Base-by-base conservation (phyloP, 2,113 vertebrate genomes). In the Onychostruthus taczanowskii region DNA sequence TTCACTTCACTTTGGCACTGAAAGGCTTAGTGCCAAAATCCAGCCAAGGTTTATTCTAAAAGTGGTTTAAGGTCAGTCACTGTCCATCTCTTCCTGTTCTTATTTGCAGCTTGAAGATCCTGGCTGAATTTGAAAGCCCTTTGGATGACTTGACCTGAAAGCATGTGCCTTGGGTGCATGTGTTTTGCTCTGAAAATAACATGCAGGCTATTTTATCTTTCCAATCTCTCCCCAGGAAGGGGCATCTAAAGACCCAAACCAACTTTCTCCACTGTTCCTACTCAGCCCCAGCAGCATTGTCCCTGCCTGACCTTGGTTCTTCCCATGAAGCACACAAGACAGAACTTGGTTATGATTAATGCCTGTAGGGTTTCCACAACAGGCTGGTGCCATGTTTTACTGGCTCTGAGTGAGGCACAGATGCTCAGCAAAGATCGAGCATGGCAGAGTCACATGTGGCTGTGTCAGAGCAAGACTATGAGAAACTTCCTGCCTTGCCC, bases 131-230 rank as follows among this genome's bases (percentile, higher is more conserved):
- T 68, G 39, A 49, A 96, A 91, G 33, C 22, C 4, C 2, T 44
- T 46, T 30, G n/a, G 21, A 49, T 28, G 30, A 24, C 77, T 58
- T 81, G 18, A 52, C 23, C 44, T 74, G 59, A 89, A 64, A 62
- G 19, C 18, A n/a, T 0, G 0, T 62, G 28, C 44, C 16, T 49
- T 0, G 0, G 6, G 11, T 75, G 9, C 9, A 8, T 1, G 1
- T 21, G 10, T 66, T 39, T 55, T 81, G 81, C 16, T 72, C 61
- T 85, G 74, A 75, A 87, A 82, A 78, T 6, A 55, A 27, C 22
- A 46, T 22, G 19, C 15, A 37, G 9, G 5, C 16, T 61, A 19
- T 79, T 39, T 63, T 56, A 30, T 6, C 24, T 85, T 79, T 55
- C 22, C 26, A 62, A 2, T 55, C 23, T 41, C 12, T 79, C 14